Evolutionary conservation across 2,797 vertebrate species (phyloP).

Genomic region (Parauchenoglanis punctatus): DNA sequence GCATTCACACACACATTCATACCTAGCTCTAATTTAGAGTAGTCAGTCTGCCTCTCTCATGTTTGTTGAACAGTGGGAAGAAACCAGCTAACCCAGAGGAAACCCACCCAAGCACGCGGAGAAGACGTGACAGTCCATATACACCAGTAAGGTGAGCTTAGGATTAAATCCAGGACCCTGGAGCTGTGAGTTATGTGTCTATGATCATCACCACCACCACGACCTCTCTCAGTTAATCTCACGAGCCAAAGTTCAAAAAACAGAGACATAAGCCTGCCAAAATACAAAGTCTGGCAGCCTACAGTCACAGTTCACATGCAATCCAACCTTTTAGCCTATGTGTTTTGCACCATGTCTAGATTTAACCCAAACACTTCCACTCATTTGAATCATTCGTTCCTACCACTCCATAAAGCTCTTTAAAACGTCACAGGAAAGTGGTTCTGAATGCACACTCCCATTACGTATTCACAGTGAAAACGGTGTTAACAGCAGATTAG

Average conservation of each 20-base stretch:
- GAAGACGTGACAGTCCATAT: not conserved
- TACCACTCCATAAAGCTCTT: not conserved
- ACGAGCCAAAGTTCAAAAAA: conserved; percentile 21
- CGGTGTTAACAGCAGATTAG: not conserved
- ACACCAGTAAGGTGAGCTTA: not conserved
- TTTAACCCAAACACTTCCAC: conserved; percentile 7
- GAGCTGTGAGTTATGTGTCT: not conserved
- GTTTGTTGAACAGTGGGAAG: not conserved
- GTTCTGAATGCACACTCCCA: not conserved
- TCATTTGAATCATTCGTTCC: not conserved
- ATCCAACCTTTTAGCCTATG: not conserved
- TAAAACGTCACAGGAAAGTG: not conserved
- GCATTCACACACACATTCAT: not conserved
- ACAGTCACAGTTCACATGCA: conserved; percentile 29
- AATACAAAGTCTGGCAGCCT: conserved; percentile 37
- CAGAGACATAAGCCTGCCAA: conserved; percentile 15
- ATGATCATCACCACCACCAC: conserved; percentile 18
- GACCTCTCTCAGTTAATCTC: conserved; percentile 28
- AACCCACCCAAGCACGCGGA: not conserved
- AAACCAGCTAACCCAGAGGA: not conserved
- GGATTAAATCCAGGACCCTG: not conserved
- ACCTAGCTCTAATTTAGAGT: not conserved
- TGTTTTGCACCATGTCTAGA: not conserved
- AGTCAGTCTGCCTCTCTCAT: not conserved
- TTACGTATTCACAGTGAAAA: not conserved